Evolutionary conservation across 2,113 vertebrate species (phyloP), one percentile per base, ranked within the genome.

Genomic region (Alces alces): DNA sequence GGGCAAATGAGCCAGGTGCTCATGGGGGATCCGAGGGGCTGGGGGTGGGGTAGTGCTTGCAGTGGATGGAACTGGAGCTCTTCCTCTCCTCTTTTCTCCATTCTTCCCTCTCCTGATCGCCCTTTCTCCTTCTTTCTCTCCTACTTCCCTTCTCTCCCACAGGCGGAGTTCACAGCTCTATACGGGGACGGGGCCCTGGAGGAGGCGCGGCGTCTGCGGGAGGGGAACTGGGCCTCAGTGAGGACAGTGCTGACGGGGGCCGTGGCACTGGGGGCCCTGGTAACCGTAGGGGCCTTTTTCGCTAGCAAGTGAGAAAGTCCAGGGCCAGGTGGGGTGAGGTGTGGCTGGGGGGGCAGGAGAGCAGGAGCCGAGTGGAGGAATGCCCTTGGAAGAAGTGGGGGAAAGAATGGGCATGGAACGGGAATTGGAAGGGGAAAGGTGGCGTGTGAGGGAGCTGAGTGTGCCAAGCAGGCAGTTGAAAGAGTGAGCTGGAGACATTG

Each of bases 161-260:
- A 98, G 98, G 98, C 98, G 96, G 98, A 98, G 96, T 98, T 98
- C 97, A 98, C 98, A 96, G 96, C 98, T 97, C 98, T 98, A 17
- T 98, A 98, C 98, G 98, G 98, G 97, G 98, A 98, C 96, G 98
- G 98, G 96, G 98, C 98, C 97, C 98, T 98, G 98, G 98, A 98
- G 97, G 98, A 98, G 97, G 98, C 98, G 0, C 97, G 98, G 94
- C 97, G 98, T 89, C 98, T 98, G 96, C 98, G 98, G 98, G 98
- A 98, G 98, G 98, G 98, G 93, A 98, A 98, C 97, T 98, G 98
- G 98, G 98, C 98, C 36, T 98, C 98, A 91, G 96, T 98, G 97
- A 98, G 98, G 92, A 98, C 98, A 96, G 98, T 98, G 96, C 97
- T 98, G 96, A 98, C 98, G 0, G 98, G 98, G 95, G 98, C 98